Base-by-base conservation (phyloP, 1,140 invertebrate genomes). In the Zaprionus nigranus region DNA sequence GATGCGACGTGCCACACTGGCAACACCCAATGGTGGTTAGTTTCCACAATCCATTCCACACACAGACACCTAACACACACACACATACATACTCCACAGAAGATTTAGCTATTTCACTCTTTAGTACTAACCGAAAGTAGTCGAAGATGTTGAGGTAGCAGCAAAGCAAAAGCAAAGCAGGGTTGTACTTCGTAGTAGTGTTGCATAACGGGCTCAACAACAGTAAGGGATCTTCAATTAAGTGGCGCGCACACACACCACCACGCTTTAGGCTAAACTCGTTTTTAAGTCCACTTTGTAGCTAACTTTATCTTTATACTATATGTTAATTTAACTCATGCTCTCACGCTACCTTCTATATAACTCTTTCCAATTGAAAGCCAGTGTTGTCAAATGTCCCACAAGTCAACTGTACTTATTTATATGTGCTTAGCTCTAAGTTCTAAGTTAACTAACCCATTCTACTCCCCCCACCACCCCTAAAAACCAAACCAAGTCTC, bases 11-110 rank as follows among this genome's bases (percentile, higher is more conserved):
- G 92, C 92, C 43, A 82, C 87, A 67, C 66, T 93, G 69, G 91
- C 84, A 59, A 92, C 92, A 65, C 92, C 92, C 63, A 91, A 81
- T 77, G 92, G 92, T 86, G 92, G 92, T 93, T 93, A 93, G 92
- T 93, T 74, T 46, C 40, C 40, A 46, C 40, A 46, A 17, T 46
- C 22, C 83, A 62, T 28, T 38, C 65, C 36, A 65, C 63, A 56
- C 20, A 34, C 30, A 53, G 28, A 53, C n/a, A 56, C 49, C n/a
- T 34, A 65, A 65, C 34, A 74, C 51, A 56, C 49, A 22, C 49
- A 64, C 34, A 65, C 34, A 74, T 38, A 46, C 22, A 62, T 2
- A 43, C n/a, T 38, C 24, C 30, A 58, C 30, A 36, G 17, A 28
- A 58, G 7, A 46, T 46, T 46, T 24, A 34, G 60, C 38, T 69